Base-by-base conservation (phyloP, 2,797 vertebrate species). In the Holocentrus rufus region DNA sequence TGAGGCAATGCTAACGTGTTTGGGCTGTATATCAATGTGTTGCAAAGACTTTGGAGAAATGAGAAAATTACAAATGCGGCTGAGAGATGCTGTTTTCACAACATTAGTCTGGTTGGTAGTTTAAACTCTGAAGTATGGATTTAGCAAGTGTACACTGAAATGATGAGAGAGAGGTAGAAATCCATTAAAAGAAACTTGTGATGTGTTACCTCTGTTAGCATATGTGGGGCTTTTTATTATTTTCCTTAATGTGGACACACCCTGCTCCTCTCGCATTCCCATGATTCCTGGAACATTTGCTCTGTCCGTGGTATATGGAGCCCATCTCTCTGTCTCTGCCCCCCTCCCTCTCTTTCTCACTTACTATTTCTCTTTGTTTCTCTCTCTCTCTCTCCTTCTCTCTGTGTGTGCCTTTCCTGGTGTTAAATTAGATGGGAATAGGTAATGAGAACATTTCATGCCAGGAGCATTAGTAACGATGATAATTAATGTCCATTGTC, bases 401-500 rank as follows among this genome's bases (percentile, higher is more conserved):
- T 53, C 20, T 65, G 46, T 1, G 20, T 39, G 58, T 63, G 30
- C 5, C 36, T 77, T 57, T 77, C 62, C 84, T 75, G 30, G 57
- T 85, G 79, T 80, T 88, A 75, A 88, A 86, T 83, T 82, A 79
- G 63, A 86, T 85, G 65, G 60, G 65, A 80, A 82, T 75, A 79
- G 65, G 72, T 88, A 84, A 90, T 86, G 77, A 88, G 85, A 80
- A 72, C 60, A 83, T 87, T 88, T 85, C 59, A 75, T 80, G 85
- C 83, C 82, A 83, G 77, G 44, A 81, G 79, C 85, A 73, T 85
- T 81, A 79, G 84, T 80, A 77, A 74, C 15, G 20, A 78, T 66
- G 39, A 89, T 83, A 90, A 89, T 89, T 88, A 85, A 86, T 89
- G 84, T 87, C 86, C 82, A 83, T 88, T 88, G 83, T 92, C 77